These are phyloP conservation scores for Onchidella celtica DNA, from an alignment of 2,888 invertebrate species.

Conservation along the genomic window DNA sequence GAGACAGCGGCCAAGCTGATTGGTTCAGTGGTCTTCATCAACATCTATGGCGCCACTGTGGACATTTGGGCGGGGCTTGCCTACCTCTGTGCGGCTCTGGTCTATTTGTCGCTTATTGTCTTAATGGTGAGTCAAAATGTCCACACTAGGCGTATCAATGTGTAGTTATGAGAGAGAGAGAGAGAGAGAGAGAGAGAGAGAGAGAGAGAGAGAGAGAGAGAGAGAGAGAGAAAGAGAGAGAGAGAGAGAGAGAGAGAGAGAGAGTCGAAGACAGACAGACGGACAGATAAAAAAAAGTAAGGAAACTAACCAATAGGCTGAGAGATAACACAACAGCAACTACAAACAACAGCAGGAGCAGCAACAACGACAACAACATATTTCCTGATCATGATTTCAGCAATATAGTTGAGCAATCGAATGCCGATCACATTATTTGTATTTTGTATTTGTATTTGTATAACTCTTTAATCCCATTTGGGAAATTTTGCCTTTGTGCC, in stretches of 20 bases:
- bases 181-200: background rate
- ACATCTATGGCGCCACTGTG: slow-evolving; percentile 74
- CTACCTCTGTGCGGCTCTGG: slow-evolving; percentile 69
- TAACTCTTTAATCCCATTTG: too few relatives aligned
- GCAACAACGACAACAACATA: too few relatives aligned
- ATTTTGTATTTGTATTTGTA: too few relatives aligned
- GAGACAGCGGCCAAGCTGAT: slow-evolving; percentile 76
- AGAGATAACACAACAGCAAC: background rate
- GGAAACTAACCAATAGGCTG: background rate
- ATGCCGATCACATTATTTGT: too few relatives aligned
- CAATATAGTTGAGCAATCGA: background rate
- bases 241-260: background rate
- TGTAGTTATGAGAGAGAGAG: background rate
- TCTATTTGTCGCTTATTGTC: slow-evolving; percentile 63
- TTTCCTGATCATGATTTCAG: background rate
- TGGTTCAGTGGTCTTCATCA: slow-evolving; percentile 74
- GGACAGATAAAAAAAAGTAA: background rate
- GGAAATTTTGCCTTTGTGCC: too few relatives aligned
- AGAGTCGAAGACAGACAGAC: too few relatives aligned
- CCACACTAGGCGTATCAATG: slow-evolving; percentile 24
- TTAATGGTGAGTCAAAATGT: slow-evolving; percentile 59
- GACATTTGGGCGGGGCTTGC: slow-evolving; percentile 73
- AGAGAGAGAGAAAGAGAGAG: background rate
- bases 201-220: background rate
- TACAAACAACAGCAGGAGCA: too few relatives aligned